Evolutionary conservation across 37 sponge, comb jelly and placozoan species (phyloP), one percentile per base, ranked within the genome.

Genomic region (Axinella damicornis): DNA sequence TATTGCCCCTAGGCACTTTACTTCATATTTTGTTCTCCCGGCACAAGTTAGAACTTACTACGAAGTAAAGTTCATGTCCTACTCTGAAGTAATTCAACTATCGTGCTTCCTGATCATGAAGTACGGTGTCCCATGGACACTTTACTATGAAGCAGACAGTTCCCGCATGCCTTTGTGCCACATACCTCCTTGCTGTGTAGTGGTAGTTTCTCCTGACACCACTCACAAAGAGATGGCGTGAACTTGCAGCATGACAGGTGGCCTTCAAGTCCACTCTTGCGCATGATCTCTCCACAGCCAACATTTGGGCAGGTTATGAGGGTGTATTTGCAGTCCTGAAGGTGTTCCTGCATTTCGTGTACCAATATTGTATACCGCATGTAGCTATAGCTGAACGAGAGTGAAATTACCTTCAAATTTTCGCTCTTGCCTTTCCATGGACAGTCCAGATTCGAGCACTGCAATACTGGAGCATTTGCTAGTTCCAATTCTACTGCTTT

Each of bases 401-500:
- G 58, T 53, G 13, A 73, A 39, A 12, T 58, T 71, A 92, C 92
- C 75, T 74, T 18, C 40, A 63, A 91, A 17, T 71, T 53, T 11
- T 37, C 59, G 57, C 83, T 57, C 46, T 33, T 65, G 52, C 95
- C 95, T 46, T 84, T 32, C 95, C 95, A 94, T 21, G 82, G 37
- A 69, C 95, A 94, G 15, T 65, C 73, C 15, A 57, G 65, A 64
- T 84, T 68, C 35, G 38, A 60, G 66, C 93, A 92, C 36, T 79
- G 28, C 1, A 92, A 53, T 4, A 34, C 59, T 17, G 84, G 6
- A 46, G 9, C 28, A 18, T 28, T 60, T 24, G 72, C 76, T 18
- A 92, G 77, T 31, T 92, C 93, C 11, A 77, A 74, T 32, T 78
- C 78, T 13, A 67, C 88, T 37, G 93, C 93, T 76, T 82, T 87